Evolutionary conservation across 2,113 vertebrate genomes (phyloP), one percentile per base, ranked within the genome.

Genomic region (Actenoides lindsayi): DNA sequence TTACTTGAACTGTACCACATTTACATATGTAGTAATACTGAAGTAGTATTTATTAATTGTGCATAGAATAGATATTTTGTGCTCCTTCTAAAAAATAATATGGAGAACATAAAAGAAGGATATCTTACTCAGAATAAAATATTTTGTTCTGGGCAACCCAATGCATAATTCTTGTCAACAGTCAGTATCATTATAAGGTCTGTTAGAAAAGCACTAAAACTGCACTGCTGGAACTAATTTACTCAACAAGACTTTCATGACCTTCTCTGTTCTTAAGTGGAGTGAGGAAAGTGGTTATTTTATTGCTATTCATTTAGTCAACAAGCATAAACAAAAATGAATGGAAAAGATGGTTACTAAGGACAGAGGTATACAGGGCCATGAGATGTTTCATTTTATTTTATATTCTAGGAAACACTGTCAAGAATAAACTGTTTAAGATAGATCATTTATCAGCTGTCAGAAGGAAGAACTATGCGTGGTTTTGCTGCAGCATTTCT

Each of bases 191-290:
- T 24, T 54, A 48, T 73, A 89, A 82, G 15, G 16, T 90, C 62
- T 85, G 20, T 60, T 82, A 60, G 80, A 77, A 94, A 90, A 75
- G 8, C 33, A 80, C 48, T 60, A 53, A 42, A 76, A 83, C 37
- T 56, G 48, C 82, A 69, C 63, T 86, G 54, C 69, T 89, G 74
- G n/a, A 89, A 44, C 56, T 79, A 79, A 76, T 94, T 96, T 93
- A 60, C 48, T 93, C 6, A 60, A 16, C 76, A 54, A 71, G 37
- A 50, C 57, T 94, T 83, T 74, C 87, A 85, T 79, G 31, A 80
- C 30, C 85, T 86, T 70, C 37, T 81, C n/a, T 65, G 24, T 69
- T 91, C 37, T 65, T 91, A 84, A 78, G 39, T 56, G 42, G 56
- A 68, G 62, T 69, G 65, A 87, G 18, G 33, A 67, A 83, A 95